phyloP scores from a whole-genome alignment of 2,797 vertebrate species.

The Dicrostonyx torquatus region DNA sequence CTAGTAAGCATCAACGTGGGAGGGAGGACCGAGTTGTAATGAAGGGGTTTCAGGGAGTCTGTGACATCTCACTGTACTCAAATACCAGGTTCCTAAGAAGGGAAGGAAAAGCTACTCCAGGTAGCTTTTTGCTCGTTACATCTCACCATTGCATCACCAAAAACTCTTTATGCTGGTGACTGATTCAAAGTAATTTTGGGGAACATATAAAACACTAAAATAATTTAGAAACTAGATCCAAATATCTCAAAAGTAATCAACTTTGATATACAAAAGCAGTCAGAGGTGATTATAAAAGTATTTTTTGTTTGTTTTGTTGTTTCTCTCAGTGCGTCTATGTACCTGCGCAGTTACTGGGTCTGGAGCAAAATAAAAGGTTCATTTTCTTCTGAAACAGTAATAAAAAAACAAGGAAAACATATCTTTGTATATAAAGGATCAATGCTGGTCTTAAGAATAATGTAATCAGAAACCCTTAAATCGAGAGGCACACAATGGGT shows the following conservation, averaged over 20 bases:
- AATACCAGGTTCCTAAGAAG: constrained; percentile 92
- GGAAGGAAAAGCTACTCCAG: constrained; percentile 94
- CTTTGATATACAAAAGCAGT: constrained; percentile 99
- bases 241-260: constrained; percentile 98
- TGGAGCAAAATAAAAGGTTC: constrained; percentile 98
- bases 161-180: constrained; percentile 92
- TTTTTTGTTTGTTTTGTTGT: constrained; percentile 66
- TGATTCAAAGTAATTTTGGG: constrained; percentile 87
- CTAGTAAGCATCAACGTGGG: constrained; percentile 95
- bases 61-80: constrained; percentile 85
- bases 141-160: constrained; percentile 91
- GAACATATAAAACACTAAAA: constrained; percentile 99
- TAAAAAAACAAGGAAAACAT: constrained; percentile 92
- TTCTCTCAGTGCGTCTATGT: constrained; percentile 99
- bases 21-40: constrained; percentile 93
- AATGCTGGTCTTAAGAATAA: constrained; percentile 99
- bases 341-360: constrained; percentile 99
- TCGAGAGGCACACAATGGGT: constrained; percentile 99
- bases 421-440: constrained; percentile 99
- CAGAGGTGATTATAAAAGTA: constrained; percentile 93
- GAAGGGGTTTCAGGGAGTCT: constrained; percentile 85
- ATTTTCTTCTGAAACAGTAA: constrained; percentile 93
- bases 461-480: constrained; percentile 99
- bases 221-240: constrained; percentile 99
- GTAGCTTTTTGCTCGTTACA: constrained; percentile 89